Conservation (phyloP, 1,140 invertebrate species). For the Helicoverpa zea region DNA sequence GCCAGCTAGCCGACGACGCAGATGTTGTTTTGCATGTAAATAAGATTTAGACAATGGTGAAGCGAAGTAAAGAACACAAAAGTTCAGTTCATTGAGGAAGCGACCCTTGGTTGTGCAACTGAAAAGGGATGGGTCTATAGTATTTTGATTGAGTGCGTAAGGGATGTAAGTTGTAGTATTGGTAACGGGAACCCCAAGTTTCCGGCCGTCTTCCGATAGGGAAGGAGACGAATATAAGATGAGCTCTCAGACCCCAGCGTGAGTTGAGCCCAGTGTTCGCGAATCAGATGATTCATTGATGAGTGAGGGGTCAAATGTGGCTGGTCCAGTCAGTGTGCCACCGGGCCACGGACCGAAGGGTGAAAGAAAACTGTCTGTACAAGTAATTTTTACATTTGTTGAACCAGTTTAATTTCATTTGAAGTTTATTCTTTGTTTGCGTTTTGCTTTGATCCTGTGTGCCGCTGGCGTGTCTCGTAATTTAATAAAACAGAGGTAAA, state of each 20-base stretch:
- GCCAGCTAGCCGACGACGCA: conserved; percentile 3
- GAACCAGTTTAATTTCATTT: conserved; percentile 43
- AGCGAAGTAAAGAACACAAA: conserved; percentile 60
- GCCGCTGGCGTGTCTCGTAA: neutral
- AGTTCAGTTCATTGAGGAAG: conserved; percentile 42
- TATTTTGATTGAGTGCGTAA: conserved; percentile 52
- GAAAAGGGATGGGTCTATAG: conserved; percentile 58
- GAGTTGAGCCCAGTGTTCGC: neutral
- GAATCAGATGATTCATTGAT: conserved; percentile 38
- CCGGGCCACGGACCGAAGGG: conserved; percentile 60
- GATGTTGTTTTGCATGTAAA: conserved; percentile 62
- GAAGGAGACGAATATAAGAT: conserved; percentile 53
- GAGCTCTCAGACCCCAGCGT: conserved; percentile 13
- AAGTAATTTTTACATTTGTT: conserved; percentile 12
- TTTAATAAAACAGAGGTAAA: neutral
- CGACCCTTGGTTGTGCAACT: conserved; percentile 68
- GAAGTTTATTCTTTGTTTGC: conserved; percentile 13
- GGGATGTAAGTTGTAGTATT: conserved; percentile 55
- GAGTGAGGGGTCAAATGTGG: conserved; percentile 5
- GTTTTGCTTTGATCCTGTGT: neutral
- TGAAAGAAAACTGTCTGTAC: conserved; percentile 36
- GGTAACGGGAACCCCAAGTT: conserved; percentile 72
- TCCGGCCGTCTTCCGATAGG: conserved; percentile 74
- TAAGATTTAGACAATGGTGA: conserved; percentile 51
- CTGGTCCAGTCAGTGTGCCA: conserved; percentile 66